Evolutionary conservation across 2,888 invertebrate genomes (phyloP).

Genomic region (Pachliopta kotzebuea): DNA sequence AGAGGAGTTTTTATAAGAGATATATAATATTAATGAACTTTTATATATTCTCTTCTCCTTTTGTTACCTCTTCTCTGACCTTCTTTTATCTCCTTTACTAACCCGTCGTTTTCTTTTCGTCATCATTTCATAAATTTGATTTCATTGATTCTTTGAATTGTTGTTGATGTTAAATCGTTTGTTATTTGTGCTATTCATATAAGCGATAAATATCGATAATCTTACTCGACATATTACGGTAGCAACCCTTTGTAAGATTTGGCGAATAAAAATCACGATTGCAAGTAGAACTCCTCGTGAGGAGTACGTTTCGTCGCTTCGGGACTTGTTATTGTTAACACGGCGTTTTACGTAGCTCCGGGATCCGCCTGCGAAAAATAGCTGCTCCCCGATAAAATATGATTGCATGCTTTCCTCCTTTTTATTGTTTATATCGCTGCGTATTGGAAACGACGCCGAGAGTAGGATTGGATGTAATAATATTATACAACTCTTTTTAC

Average conservation of each 20-base stretch:
- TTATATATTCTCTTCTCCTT: too few species aligned
- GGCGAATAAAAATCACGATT: slow-evolving; percentile 29
- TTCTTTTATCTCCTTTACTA: too few species aligned
- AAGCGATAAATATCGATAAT: slow-evolving; percentile 13
- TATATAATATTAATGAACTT: too few species aligned
- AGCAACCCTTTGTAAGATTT: slow-evolving; percentile 19
- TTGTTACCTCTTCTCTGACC: too few species aligned
- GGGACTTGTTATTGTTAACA: slow-evolving; percentile 56
- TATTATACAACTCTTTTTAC: slow-evolving; percentile 1
- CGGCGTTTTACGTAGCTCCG: slow-evolving; percentile 53
- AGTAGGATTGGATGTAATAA: slow-evolving; percentile 12
- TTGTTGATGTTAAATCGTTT: not conserved
- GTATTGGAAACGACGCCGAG: slow-evolving; percentile 22
- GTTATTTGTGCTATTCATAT: not conserved
- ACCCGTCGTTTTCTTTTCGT: too few species aligned
- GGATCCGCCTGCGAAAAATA: slow-evolving; percentile 54
- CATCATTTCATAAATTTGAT: too few species aligned
- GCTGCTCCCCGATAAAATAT: slow-evolving; percentile 71
- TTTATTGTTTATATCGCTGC: slow-evolving; percentile 54
- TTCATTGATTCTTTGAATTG: too few species aligned
- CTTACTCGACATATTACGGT: not conserved
- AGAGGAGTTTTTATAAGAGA: too few species aligned
- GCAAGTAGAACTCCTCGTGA: slow-evolving; percentile 23
- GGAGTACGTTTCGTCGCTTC: slow-evolving; percentile 26
- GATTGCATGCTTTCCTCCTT: slow-evolving; percentile 63